Percentiles rank a stretch among this genome's conserved stretches.
These are phyloP conservation scores for Oxyruncus cristatus DNA, from an alignment of 2,113 vertebrate genomes.

Conservation along the genomic window DNA sequence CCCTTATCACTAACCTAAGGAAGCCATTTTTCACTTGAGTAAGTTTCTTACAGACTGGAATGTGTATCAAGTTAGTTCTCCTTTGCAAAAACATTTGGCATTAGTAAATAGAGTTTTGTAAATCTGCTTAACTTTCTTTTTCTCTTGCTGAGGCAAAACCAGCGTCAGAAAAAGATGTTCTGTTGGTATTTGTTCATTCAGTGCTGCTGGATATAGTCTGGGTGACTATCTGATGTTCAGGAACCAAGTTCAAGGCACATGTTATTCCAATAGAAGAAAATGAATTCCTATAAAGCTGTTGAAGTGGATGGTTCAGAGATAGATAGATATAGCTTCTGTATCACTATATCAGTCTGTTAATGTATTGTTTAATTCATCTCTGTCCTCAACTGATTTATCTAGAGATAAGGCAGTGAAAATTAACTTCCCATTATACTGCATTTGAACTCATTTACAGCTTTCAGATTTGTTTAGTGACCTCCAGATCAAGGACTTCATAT, in stretches of 20 bases:
- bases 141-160: neutral
- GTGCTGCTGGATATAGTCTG: neutral
- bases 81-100: neutral
- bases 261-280: conserved; percentile 45
- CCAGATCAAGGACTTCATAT: conserved; percentile 43
- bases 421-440: conserved; percentile 35
- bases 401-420: conserved; percentile 64
- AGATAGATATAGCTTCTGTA: conserved; percentile 48
- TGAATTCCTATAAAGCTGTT: conserved; percentile 7
- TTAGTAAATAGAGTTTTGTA: neutral
- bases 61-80: neutral
- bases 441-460: conserved; percentile 35
- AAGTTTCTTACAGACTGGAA: neutral
- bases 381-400: conserved; percentile 55
- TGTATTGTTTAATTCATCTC: conserved; percentile 66
- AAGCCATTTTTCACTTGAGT: neutral
- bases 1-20: neutral
- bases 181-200: neutral
- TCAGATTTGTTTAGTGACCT: conserved; percentile 41
- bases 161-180: neutral
- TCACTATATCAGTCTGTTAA: conserved; percentile 18
- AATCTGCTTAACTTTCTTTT: conserved; percentile 31
- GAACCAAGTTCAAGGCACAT: neutral
- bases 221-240: conserved; percentile 23
- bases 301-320: conserved; percentile 20